Conservation (phyloP, 2,888 invertebrate species). For the Teinopalpus imperialis region DNA sequence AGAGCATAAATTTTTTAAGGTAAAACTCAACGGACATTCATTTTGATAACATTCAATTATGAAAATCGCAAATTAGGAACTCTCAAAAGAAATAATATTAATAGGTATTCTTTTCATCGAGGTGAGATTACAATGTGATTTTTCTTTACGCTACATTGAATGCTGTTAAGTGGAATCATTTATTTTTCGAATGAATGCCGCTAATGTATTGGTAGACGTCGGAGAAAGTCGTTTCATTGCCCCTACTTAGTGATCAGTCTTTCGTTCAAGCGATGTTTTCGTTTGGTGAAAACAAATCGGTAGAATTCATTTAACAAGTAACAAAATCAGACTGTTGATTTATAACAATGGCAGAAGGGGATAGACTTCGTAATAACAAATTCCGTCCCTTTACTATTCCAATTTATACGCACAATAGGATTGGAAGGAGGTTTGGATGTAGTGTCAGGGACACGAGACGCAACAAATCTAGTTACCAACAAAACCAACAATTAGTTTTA, state of each 20-base stretch:
- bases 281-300: constrained; percentile 21
- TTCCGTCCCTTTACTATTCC: too few species aligned
- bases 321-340: too few species aligned
- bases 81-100: constrained; percentile 29
- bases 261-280: constrained; percentile 20
- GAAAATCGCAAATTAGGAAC: constrained; percentile 53
- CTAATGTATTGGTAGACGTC: constrained; percentile 36
- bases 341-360: too few species aligned
- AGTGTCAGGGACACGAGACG: too few species aligned
- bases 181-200: constrained; percentile 45
- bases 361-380: too few species aligned
- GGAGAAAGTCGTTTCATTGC: constrained; percentile 30
- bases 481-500: too few species aligned
- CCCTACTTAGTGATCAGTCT: constrained; percentile 22
- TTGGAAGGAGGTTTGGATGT: too few species aligned
- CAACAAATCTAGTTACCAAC: too few species aligned
- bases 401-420: too few species aligned
- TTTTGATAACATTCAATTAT: constrained; percentile 64
- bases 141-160: constrained; percentile 48
- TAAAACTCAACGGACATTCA: constrained; percentile 45
- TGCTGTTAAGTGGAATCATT: constrained; percentile 46
- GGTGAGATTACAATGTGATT: constrained; percentile 40
- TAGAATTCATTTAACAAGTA: constrained; percentile 11
- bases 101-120: constrained; percentile 30
- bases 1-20: constrained; percentile 44